Conservation (phyloP, 2,113 vertebrate genomes). For the Mixornis gularis region DNA sequence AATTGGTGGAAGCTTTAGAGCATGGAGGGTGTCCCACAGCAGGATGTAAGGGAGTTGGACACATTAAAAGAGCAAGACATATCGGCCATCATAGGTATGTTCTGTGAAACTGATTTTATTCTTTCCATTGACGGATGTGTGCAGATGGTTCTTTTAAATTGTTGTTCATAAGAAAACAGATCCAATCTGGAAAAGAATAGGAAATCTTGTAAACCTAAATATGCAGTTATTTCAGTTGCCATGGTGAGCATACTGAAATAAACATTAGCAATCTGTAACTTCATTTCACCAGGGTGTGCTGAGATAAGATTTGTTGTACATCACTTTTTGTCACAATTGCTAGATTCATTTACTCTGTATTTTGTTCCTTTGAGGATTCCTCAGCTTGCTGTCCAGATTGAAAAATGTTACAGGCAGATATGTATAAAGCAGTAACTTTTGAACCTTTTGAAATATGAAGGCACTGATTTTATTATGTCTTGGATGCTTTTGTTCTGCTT, state of each 20-base stretch:
- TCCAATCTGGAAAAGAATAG: not conserved
- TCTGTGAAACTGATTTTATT: not conserved
- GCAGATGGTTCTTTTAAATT: not conserved
- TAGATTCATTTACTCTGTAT: not conserved
- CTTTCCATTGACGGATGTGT: not conserved
- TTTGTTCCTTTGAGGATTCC: conserved; percentile 1
- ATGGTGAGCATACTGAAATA: conserved; percentile 47
- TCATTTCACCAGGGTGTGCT: conserved; percentile 11
- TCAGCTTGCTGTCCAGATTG: not conserved
- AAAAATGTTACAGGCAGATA: not conserved
- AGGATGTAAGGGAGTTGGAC: conserved; percentile 81
- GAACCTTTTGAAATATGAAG: not conserved
- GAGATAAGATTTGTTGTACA: not conserved
- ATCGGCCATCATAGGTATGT: conserved; percentile 81
- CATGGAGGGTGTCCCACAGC: conserved; percentile 78
- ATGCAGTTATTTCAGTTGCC: conserved; percentile 42
- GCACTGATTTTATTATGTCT: not conserved
- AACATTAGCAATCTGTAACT: conserved; percentile 12
- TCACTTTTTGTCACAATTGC: not conserved
- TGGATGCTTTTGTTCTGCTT: not conserved
- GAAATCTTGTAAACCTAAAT: conserved; percentile 2
- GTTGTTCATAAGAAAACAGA: not conserved
- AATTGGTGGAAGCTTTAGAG: conserved; percentile 79
- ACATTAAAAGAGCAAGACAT: conserved; percentile 81
- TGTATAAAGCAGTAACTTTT: not conserved